Evolutionary conservation across 2,113 vertebrate genomes (phyloP).

Genomic region (Echinops telfairi): DNA sequence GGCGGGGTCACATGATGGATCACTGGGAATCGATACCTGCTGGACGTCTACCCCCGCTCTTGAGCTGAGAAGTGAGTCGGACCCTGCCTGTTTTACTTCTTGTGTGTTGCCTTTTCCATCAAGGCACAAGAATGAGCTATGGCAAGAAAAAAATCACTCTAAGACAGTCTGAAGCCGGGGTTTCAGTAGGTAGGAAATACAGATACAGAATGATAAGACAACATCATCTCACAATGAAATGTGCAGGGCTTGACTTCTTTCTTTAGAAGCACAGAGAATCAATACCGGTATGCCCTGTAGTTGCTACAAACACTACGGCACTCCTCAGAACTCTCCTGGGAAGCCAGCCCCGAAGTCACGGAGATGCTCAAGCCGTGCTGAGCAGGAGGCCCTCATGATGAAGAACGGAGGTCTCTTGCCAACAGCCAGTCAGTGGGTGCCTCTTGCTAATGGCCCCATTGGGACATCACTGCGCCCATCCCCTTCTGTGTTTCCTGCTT

Average conservation of each 20-base stretch:
- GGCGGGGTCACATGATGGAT: background rate
- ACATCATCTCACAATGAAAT: background rate
- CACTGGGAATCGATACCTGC: background rate
- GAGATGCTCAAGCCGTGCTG: background rate
- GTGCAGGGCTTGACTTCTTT: background rate
- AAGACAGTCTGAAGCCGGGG: background rate
- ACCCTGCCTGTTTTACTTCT: background rate
- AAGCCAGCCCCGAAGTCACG: background rate
- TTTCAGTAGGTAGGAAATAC: background rate
- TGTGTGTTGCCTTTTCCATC: background rate
- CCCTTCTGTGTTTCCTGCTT: too few relatives aligned
- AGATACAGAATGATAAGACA: background rate
- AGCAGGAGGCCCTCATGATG: background rate
- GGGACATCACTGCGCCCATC: too few relatives aligned
- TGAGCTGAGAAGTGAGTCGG: background rate
- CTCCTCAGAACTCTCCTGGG: background rate
- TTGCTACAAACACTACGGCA: background rate
- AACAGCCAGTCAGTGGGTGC: background rate
- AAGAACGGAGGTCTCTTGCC: background rate
- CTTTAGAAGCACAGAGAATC: background rate
- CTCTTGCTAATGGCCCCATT: background rate
- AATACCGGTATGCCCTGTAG: background rate
- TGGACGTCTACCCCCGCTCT: background rate
- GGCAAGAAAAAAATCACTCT: background rate
- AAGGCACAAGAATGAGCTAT: background rate